These are phyloP conservation scores for Megathymus violae DNA, from an alignment of 1,140 invertebrate genomes.

Conservation along the genomic window DNA sequence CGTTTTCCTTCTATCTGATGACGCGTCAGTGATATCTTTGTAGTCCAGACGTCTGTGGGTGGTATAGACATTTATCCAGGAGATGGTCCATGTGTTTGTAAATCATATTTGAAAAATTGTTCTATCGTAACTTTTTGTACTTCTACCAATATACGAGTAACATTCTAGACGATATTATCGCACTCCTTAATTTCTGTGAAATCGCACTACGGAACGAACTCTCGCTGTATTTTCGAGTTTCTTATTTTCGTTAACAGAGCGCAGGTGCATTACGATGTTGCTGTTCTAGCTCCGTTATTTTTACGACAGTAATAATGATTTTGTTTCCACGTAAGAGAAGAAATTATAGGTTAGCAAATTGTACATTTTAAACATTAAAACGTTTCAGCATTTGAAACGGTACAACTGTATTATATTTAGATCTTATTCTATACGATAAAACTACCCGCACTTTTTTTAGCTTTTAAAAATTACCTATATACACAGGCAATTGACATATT, in stretches of 20 bases:
- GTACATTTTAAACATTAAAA: conserved; percentile 12
- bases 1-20: too few relatives aligned
- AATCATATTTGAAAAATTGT: neutral
- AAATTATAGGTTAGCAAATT: conserved; percentile 8
- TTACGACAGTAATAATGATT: conserved; percentile 29
- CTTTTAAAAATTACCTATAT: too few relatives aligned
- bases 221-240: conserved; percentile 5
- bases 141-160: neutral
- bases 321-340: conserved; percentile 20
- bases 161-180: conserved; percentile 4
- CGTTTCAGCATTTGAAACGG: neutral
- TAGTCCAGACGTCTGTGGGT: too few relatives aligned
- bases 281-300: conserved; percentile 26
- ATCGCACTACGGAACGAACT: conserved; percentile 7
- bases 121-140: neutral
- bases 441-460: too few relatives aligned
- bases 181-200: conserved; percentile 11
- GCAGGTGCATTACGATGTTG: conserved; percentile 20
- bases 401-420: too few relatives aligned
- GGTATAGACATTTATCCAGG: too few relatives aligned
- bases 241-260: conserved; percentile 10
- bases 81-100: too few relatives aligned
- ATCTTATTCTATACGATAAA: too few relatives aligned
- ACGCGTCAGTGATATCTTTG: too few relatives aligned
- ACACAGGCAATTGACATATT: too few relatives aligned